A percentile compares a stretch with the other conserved stretches of the same genome.
These are phyloP conservation scores for Bos indicus DNA, from an alignment of 2,113 vertebrate genomes.

Conservation along the genomic window DNA sequence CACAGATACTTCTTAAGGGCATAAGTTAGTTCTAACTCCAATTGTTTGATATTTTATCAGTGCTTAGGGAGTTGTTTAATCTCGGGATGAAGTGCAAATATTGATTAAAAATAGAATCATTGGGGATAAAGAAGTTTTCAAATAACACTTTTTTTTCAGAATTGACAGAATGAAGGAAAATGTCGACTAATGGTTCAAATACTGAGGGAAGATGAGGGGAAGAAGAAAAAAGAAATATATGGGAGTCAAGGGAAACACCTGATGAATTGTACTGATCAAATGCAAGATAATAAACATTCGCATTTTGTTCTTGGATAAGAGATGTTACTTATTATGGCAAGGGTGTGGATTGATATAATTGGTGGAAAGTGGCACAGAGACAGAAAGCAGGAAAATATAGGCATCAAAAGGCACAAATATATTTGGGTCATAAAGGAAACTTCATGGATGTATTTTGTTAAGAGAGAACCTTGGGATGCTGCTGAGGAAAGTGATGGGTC, in stretches of 20 bases:
- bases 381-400: background rate
- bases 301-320: background rate
- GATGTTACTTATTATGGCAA: background rate
- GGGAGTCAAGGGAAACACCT: background rate
- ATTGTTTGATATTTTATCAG: background rate
- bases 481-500: background rate
- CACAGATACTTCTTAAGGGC: background rate
- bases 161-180: background rate
- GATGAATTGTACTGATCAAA: background rate
- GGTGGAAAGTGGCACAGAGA: background rate
- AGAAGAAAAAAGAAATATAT: background rate
- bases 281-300: background rate
- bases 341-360: background rate
- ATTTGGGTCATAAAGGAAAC: background rate
- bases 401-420: background rate
- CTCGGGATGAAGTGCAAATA: background rate
- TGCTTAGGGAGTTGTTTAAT: constrained; percentile 15
- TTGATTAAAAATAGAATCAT: background rate
- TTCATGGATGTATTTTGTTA: background rate
- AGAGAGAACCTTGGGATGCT: background rate
- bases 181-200: background rate
- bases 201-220: background rate
- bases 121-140: background rate
- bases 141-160: background rate
- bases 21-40: background rate